Percentiles rank a stretch among this genome's conserved stretches.
phyloP scores from a whole-genome alignment of 2,113 vertebrate species.

The Uropsilus gracilis region DNA sequence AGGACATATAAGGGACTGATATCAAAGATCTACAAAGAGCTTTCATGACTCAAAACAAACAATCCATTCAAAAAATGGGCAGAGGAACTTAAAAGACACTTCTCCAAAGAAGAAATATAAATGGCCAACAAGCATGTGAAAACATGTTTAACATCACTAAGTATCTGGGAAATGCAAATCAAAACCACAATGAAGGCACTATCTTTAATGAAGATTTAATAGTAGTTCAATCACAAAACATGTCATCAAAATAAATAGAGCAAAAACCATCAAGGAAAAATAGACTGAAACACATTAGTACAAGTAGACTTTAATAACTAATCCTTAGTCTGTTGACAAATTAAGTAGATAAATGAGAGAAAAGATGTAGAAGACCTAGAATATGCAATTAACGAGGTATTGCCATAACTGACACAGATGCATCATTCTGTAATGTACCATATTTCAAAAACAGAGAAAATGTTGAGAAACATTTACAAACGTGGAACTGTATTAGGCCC shows the following conservation, averaged over 20 bases:
- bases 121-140: no score
- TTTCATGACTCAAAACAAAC: no score
- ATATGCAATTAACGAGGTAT: constrained; percentile 13
- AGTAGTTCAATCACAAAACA: constrained; percentile 20
- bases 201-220: constrained; percentile 32
- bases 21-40: no score
- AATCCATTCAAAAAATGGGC: no score
- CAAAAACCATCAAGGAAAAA: not conserved
- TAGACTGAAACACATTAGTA: not conserved
- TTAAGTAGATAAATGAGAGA: constrained; percentile 36
- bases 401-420: not conserved
- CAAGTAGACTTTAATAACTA: not conserved
- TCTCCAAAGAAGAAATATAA: no score
- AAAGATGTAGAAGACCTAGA: constrained; percentile 26
- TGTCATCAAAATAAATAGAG: constrained; percentile 35
- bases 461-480: not conserved
- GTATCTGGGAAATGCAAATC: no score
- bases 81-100: no score
- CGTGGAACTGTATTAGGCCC: not conserved
- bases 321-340: not conserved
- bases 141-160: no score
- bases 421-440: not conserved
- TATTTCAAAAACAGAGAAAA: constrained; percentile 3
- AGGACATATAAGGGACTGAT: no score
- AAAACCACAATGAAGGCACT: not conserved